Conservation (phyloP, 2,888 invertebrate genomes). For the Sepioteuthis lessoniana region DNA sequence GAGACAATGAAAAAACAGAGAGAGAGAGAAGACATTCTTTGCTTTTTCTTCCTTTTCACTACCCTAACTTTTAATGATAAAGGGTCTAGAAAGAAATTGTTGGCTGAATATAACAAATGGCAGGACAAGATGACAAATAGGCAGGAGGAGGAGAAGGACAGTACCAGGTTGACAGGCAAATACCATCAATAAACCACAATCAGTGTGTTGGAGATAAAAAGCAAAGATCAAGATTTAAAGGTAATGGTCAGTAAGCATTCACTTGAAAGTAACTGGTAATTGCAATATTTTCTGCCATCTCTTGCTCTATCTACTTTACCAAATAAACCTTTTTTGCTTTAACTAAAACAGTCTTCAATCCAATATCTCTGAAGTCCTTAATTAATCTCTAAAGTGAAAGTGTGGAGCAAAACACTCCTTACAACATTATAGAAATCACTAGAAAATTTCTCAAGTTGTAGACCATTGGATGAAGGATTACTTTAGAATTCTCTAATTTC, state of each 20-base stretch:
- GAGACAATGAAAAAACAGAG: too few species aligned
- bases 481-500: neutral
- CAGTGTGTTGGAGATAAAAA: neutral
- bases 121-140: neutral
- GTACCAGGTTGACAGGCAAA: neutral
- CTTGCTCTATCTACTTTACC: neutral
- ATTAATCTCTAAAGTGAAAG: neutral
- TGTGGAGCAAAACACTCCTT: neutral
- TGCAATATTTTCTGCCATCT: neutral
- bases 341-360: neutral
- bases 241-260: neutral
- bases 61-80: neutral
- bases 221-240: neutral
- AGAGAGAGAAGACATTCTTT: neutral
- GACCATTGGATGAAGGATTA: neutral
- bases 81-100: neutral
- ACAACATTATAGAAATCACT: neutral
- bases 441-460: neutral
- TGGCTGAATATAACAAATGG: neutral
- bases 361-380: neutral
- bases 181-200: neutral
- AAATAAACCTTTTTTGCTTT: neutral
- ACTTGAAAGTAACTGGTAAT: neutral
- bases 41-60: neutral
- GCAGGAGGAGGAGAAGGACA: neutral